Evolutionary conservation across 2,888 invertebrate species (phyloP).

Genomic region (Himalopsyche japonica): DNA sequence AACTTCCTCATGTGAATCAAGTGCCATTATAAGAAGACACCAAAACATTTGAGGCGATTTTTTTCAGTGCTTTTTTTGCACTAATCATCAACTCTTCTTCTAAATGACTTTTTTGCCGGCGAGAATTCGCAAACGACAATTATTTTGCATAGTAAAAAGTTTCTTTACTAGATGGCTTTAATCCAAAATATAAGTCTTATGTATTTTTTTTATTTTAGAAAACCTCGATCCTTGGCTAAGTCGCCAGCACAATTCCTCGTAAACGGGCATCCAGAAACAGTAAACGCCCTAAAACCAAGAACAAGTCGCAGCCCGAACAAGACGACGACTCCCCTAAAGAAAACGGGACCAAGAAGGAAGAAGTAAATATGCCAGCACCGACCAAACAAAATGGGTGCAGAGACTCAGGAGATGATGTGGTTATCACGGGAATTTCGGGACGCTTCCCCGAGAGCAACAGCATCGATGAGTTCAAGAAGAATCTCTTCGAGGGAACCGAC

Average conservation of each 20-base stretch:
- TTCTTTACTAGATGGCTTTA: no score
- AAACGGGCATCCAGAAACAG: conserved; percentile 34
- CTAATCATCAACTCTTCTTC: no score
- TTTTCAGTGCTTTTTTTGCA: no score
- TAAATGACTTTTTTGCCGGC: no score
- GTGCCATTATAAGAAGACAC: no score
- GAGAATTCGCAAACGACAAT: no score
- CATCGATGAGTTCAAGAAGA: conserved; percentile 90
- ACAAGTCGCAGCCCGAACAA: conserved; percentile 1
- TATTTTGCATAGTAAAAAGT: no score
- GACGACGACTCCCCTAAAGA: neutral
- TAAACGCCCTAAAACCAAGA: conserved; percentile 28
- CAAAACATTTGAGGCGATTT: no score
- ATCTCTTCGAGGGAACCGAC: conserved; percentile 89
- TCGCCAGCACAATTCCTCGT: conserved; percentile 38
- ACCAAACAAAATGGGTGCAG: conserved; percentile 48
- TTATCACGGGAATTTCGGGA: conserved; percentile 82
- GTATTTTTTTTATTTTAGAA: conserved; percentile 32
- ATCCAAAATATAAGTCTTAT: no score
- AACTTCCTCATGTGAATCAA: no score
- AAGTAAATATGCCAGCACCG: conserved; percentile 51
- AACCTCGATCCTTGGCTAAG: conserved; percentile 32
- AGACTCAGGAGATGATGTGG: conserved; percentile 66
- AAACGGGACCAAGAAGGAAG: neutral
- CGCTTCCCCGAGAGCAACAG: conserved; percentile 89